Evolutionary conservation across 53 echinoderm and acorn worm species (phyloP).

Genomic region (Patiria pectinifera): DNA sequence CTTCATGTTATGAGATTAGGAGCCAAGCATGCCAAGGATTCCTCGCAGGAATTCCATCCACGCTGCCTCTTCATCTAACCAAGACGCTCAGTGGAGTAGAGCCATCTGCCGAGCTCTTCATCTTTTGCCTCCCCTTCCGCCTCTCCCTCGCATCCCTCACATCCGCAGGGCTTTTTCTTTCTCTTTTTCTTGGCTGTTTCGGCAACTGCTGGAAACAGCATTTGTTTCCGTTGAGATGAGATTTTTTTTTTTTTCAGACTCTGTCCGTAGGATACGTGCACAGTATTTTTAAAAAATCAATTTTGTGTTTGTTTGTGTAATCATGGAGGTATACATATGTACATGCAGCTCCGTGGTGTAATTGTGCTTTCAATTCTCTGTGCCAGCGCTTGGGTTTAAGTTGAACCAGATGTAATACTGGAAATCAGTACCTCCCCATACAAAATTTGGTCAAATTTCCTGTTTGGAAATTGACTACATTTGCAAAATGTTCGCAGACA

Average conservation of each 20-base stretch:
- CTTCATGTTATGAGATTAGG: not conserved
- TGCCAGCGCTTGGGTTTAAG: conserved; percentile 6
- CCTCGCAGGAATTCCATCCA: conserved; percentile 23
- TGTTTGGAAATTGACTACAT: not conserved
- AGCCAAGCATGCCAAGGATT: conserved; percentile 25
- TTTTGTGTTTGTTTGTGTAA: no score
- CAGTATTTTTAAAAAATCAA: no score
- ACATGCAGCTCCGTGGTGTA: no score
- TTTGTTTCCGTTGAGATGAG: no score
- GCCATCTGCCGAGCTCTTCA: not conserved
- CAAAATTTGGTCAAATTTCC: not conserved
- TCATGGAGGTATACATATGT: no score
- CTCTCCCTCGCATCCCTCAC: not conserved
- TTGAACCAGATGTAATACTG: conserved; percentile 29
- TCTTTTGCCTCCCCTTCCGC: not conserved
- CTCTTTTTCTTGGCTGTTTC: no score
- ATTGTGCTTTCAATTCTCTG: conserved; percentile 1
- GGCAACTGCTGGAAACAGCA: no score
- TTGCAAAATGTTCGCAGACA: not conserved
- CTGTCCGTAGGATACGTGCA: no score
- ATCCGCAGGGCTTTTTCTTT: not conserved
- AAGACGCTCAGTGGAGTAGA: not conserved
- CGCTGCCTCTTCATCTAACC: conserved; percentile 4
- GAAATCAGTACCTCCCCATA: conserved; percentile 19
- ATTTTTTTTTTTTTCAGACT: no score